Conservation (phyloP, 2,797 vertebrate genomes). For the Sternotherus odoratus region DNA sequence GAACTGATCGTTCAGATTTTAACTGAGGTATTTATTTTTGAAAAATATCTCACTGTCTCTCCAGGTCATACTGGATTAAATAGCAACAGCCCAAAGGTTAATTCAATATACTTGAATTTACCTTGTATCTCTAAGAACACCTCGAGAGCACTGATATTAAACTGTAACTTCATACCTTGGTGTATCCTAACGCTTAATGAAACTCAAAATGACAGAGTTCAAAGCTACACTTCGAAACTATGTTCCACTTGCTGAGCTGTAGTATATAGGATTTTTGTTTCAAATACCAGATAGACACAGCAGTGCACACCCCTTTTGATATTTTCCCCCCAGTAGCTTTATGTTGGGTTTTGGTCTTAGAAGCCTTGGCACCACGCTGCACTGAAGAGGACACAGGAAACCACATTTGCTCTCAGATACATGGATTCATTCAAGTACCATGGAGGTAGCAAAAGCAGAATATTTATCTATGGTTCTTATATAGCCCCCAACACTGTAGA, state of each 20-base stretch:
- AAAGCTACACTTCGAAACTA: neutral
- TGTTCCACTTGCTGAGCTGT: neutral
- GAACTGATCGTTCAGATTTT: neutral
- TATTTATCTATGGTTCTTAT: neutral
- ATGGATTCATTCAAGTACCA: fast-evolving
- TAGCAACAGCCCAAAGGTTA: neutral
- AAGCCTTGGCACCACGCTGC: neutral
- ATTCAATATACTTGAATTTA: neutral
- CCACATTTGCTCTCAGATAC: neutral
- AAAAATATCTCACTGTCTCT: constrained; percentile 15
- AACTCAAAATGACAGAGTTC: constrained; percentile 8
- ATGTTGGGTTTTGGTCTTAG: neutral
- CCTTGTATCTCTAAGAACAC: neutral
- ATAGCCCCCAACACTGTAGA: neutral
- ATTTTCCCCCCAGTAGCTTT: neutral
- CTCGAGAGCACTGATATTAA: neutral
- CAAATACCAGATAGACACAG: neutral
- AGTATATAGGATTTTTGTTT: neutral
- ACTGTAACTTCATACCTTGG: constrained; percentile 38
- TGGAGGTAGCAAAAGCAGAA: fast-evolving
- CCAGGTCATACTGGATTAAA: neutral
- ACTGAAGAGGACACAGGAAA: neutral
- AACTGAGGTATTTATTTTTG: neutral
- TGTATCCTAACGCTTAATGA: constrained; percentile 17
- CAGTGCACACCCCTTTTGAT: neutral